These are phyloP conservation scores for Coregonus ussuriensis DNA, from an alignment of 2,797 vertebrate genomes.

Conservation along the genomic window DNA sequence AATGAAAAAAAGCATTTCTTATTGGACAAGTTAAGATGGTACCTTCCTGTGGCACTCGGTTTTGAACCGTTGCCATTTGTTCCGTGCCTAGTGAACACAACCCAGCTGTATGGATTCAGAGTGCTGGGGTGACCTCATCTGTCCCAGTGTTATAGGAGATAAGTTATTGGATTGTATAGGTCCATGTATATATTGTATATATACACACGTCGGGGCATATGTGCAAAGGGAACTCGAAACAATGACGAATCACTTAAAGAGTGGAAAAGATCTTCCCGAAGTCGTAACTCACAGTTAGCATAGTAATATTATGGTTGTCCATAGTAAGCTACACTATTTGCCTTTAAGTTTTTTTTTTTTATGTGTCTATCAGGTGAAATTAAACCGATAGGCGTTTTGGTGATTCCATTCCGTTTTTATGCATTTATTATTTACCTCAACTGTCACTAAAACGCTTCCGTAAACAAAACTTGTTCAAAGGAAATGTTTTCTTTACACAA, in stretches of 20 bases:
- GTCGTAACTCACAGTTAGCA: constrained; percentile 9
- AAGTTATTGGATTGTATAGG: constrained; percentile 8
- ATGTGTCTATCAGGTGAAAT: no score
- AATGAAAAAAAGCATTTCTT: no score
- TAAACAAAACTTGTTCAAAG: not conserved
- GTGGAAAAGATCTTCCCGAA: constrained; percentile 13
- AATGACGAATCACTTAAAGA: constrained; percentile 30
- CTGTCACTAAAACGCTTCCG: constrained; percentile 7
- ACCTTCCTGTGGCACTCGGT: no score
- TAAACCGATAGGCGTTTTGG: not conserved
- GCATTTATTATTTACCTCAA: constrained; percentile 13
- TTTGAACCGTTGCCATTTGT: no score
- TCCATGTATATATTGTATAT: constrained; percentile 33
- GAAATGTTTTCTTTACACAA: not conserved
- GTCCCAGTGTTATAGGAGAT: constrained; percentile 54
- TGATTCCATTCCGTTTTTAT: not conserved
- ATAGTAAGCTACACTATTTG: no score
- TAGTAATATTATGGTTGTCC: not conserved
- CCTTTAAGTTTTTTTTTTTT: no score
- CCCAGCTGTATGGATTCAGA: not conserved
- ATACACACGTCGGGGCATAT: constrained; percentile 42
- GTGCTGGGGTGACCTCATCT: constrained; percentile 37
- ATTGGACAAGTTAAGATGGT: no score
- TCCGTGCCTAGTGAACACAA: no score
- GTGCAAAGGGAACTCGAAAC: constrained; percentile 30